These are phyloP conservation scores for Lagopus muta DNA, from an alignment of 2,113 vertebrate species.

Conservation along the genomic window DNA sequence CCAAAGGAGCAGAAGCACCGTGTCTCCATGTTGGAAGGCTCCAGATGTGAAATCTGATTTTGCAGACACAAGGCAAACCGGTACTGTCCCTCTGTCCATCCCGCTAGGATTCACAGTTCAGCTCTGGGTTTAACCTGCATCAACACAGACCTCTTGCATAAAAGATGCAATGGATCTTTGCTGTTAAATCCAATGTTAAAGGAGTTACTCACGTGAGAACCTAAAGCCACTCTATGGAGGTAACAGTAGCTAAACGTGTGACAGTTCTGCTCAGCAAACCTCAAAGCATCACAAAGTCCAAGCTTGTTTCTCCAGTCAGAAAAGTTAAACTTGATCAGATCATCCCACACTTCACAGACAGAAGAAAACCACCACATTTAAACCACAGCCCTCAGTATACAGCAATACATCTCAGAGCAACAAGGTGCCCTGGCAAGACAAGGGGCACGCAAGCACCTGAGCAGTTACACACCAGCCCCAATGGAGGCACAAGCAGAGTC, in stretches of 20 bases:
- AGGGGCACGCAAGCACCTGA: background rate
- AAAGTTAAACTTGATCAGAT: background rate
- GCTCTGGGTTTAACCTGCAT: background rate
- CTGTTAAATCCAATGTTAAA: background rate
- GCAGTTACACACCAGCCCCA: background rate
- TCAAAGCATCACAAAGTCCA: background rate
- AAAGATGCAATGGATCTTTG: background rate
- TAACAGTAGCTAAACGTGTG: fast-evolving
- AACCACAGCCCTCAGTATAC: background rate
- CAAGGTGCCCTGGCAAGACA: background rate
- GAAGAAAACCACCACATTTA: background rate
- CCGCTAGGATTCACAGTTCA: background rate
- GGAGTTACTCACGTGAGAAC: background rate
- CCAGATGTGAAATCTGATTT: background rate
- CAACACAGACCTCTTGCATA: background rate
- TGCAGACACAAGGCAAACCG: background rate
- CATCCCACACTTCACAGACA: background rate
- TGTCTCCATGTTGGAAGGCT: background rate
- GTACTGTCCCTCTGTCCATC: background rate
- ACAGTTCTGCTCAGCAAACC: background rate
- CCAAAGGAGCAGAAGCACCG: background rate
- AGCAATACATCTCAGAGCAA: fast-evolving
- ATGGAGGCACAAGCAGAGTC: background rate
- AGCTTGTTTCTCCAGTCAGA: background rate
- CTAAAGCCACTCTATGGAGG: background rate